Base-by-base conservation (phyloP, 92 coral and sea anemone genomes). In the Palythoa heliodiscus region DNA sequence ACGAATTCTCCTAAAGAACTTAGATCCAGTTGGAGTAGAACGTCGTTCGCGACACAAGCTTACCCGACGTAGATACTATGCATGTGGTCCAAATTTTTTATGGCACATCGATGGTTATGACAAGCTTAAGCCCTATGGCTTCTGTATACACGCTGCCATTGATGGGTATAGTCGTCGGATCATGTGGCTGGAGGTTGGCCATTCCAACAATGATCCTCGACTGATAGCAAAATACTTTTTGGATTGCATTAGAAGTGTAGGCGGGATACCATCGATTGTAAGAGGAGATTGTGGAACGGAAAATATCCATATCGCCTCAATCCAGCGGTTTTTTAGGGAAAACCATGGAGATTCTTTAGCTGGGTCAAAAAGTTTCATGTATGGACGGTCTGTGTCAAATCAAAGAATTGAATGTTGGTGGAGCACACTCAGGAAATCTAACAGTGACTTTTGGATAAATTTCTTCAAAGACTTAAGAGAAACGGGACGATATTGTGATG, bases 321-420 rank as follows among this genome's bases (percentile, higher is more conserved):
- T 57, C 14, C 63, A 57, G 63, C 63, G 63, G 3, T 57, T 57
- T 57, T 57, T 57, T 57, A 57, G 63, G 63, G 63, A 57, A 57
- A 17, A 57, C 16, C 63, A 57, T 10, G 9, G 7, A 57, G 63
- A 57, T 57, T 57, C 63, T 57, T 57, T 57, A 10, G 63, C 63
- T 57, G 63, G 2, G 63, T 57, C 63, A 57, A 57, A 57, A 57
- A 57, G 63, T 57, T 57, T 57, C 63, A 57, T 57, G 63, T 57
- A 57, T 57, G 63, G 3, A 57, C 63, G 63, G 63, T 57, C 63
- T 3, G 63, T 57, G 63, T 57, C 63, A 57, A 57, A 57, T 57
- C 63, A 57, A 57, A 57, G 63, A 57, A 57, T 57, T 57, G 63
- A 57, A 57, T 57, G 63, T 57, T 57, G 63, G 63, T 57, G 63